Percentiles rank a stretch among this genome's conserved stretches.
phyloP scores from a whole-genome alignment of 2,797 vertebrate species.

The Delichon dasypus region DNA sequence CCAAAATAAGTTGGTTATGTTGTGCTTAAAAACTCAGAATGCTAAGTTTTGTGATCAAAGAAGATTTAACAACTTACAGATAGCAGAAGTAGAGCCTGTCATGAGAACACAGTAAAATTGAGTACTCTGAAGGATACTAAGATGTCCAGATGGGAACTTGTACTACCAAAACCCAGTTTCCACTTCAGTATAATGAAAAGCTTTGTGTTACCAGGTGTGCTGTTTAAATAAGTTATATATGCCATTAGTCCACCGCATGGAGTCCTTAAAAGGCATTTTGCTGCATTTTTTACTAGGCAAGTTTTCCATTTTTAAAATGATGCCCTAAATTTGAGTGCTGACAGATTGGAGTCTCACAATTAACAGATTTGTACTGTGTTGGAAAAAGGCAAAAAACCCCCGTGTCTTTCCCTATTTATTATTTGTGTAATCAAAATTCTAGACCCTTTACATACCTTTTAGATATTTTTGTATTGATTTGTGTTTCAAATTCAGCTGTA shows the following conservation, averaged over 20 bases:
- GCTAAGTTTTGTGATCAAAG: neutral
- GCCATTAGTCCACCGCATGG: neutral
- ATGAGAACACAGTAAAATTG: neutral
- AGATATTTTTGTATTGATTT: conserved; percentile 10
- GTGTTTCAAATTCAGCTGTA: conserved; percentile 3
- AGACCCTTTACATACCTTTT: neutral
- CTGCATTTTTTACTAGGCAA: conserved; percentile 22
- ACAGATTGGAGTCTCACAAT: neutral
- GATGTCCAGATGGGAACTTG: neutral
- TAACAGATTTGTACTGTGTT: neutral
- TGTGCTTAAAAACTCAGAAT: neutral
- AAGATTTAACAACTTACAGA: neutral
- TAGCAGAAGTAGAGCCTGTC: neutral
- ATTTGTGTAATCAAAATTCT: neutral
- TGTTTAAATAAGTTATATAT: neutral
- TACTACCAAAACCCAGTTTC: neutral
- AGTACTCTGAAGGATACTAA: neutral
- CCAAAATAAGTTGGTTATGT: neutral
- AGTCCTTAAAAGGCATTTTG: conserved; percentile 24
- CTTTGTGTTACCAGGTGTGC: neutral
- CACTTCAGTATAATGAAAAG: neutral
- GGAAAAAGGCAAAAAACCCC: neutral
- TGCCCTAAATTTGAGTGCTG: conserved; percentile 8
- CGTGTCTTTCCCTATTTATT: neutral
- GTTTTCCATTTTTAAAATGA: conserved; percentile 25